Percentiles rank a stretch among this genome's conserved stretches.
Evolutionary conservation across 2,888 invertebrate genomes (phyloP).

Genomic region (Tiliacea aurago): DNA sequence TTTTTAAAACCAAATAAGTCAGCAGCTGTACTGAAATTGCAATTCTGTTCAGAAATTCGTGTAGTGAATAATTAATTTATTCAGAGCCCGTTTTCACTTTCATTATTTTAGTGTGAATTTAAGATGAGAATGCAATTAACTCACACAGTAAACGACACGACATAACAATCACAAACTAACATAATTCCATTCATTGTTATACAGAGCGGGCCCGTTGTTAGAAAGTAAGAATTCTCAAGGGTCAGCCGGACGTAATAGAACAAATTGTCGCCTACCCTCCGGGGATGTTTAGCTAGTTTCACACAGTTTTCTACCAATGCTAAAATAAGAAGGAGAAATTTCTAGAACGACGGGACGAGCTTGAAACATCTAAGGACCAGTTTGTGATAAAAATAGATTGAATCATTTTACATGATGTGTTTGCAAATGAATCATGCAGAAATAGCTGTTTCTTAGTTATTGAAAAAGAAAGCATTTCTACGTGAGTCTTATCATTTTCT

Average conservation of each 20-base stretch:
- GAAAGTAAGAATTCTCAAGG: slow-evolving; percentile 63
- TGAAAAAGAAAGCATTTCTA: slow-evolving; percentile 19
- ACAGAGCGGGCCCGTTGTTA: slow-evolving; percentile 40
- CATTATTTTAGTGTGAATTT: slow-evolving; percentile 34
- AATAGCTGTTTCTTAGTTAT: neutral
- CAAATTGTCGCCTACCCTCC: slow-evolving; percentile 62
- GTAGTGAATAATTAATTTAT: neutral
- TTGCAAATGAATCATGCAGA: slow-evolving; percentile 26
- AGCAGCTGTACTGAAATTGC: neutral
- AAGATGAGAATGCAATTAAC: slow-evolving; percentile 43
- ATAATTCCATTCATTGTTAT: slow-evolving; percentile 50
- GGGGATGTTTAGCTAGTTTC: slow-evolving; percentile 66
- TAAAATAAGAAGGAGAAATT: slow-evolving; percentile 59
- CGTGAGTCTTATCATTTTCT: slow-evolving; percentile 11
- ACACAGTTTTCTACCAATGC: slow-evolving; percentile 58
- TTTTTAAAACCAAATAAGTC: slow-evolving; percentile 22
- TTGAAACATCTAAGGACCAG: slow-evolving; percentile 20
- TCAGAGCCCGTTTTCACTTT: neutral
- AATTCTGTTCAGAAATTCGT: neutral
- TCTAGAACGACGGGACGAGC: slow-evolving; percentile 23
- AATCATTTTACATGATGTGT: slow-evolving; percentile 22
- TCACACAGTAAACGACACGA: slow-evolving; percentile 26
- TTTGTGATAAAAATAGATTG: slow-evolving; percentile 35
- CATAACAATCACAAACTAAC: slow-evolving; percentile 46
- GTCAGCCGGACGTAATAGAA: slow-evolving; percentile 52